Conservation (phyloP, 2,113 vertebrate genomes). For the Chamaetylas fuelleborni region DNA sequence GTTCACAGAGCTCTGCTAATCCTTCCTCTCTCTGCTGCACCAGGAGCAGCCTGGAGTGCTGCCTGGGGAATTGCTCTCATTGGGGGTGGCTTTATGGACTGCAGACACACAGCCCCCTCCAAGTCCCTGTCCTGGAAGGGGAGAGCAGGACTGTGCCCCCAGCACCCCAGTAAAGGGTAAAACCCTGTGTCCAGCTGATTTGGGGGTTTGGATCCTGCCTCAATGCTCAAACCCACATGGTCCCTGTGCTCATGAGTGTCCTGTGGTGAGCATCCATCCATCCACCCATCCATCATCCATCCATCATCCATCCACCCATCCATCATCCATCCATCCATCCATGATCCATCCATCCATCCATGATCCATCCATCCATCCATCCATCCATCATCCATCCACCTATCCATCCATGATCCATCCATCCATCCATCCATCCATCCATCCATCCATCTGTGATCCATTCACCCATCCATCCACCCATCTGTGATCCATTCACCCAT, state of each 20-base stretch:
- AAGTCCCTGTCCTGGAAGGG: neutral
- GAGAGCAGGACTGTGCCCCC: neutral
- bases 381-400: too few species aligned
- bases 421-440: too few species aligned
- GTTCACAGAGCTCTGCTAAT: neutral
- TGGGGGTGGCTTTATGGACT: neutral
- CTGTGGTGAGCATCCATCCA: neutral
- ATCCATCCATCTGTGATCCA: too few species aligned
- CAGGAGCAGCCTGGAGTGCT: neutral
- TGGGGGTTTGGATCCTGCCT: neutral
- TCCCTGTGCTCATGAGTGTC: neutral
- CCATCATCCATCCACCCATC: too few species aligned
- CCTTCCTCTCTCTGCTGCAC: neutral
- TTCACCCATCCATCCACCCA: too few species aligned
- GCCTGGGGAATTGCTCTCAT: neutral
- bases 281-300: too few species aligned
- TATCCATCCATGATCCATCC: too few species aligned
- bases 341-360: too few species aligned
- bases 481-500: too few species aligned
- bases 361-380: too few species aligned
- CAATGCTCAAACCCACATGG: accelerated
- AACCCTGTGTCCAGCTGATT: neutral
- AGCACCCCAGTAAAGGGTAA: neutral
- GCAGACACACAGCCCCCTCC: neutral
- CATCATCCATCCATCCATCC: too few species aligned